A percentile compares a stretch with the other conserved stretches of the same genome.
Evolutionary conservation across 2,113 vertebrate species (phyloP).

Genomic region (Zapus hudsonius): DNA sequence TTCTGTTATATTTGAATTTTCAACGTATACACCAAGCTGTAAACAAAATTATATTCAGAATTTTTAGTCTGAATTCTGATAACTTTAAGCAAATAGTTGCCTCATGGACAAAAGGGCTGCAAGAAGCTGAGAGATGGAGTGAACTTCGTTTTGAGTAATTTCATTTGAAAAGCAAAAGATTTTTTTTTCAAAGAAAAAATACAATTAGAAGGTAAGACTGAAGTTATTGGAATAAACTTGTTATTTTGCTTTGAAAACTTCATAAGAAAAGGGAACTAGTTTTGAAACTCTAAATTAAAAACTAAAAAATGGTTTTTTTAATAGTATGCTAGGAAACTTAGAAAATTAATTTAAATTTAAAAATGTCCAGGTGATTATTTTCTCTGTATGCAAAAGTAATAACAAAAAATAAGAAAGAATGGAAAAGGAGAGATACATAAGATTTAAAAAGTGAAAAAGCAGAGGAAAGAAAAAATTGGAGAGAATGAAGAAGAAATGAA

Average conservation of each 20-base stretch:
- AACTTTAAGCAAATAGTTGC: neutral
- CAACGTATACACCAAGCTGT: neutral
- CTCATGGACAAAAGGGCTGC: neutral
- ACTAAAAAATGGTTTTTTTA: neutral
- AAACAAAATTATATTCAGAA: neutral
- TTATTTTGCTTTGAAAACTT: neutral
- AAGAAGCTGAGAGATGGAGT: neutral
- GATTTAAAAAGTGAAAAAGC: neutral
- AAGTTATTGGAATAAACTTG: neutral
- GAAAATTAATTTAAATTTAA: conserved; percentile 30
- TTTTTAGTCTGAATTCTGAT: conserved; percentile 13
- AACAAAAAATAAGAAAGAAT: neutral
- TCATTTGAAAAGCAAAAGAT: conserved; percentile 1
- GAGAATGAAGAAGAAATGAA: no score
- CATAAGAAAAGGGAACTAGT: neutral
- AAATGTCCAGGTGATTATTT: neutral
- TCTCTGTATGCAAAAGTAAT: neutral
- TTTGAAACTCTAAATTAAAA: conserved; percentile 26
- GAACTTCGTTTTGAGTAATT: neutral
- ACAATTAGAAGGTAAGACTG: conserved; percentile 48
- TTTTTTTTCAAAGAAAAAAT: neutral
- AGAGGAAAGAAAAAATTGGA: rapidly evolving
- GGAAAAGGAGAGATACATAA: neutral
- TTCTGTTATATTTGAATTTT: neutral
- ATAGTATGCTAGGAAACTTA: no score